A percentile compares a stretch with the other conserved stretches of the same genome.
These are phyloP conservation scores for Emys orbicularis DNA, from an alignment of 2,797 vertebrate species.

Conservation along the genomic window DNA sequence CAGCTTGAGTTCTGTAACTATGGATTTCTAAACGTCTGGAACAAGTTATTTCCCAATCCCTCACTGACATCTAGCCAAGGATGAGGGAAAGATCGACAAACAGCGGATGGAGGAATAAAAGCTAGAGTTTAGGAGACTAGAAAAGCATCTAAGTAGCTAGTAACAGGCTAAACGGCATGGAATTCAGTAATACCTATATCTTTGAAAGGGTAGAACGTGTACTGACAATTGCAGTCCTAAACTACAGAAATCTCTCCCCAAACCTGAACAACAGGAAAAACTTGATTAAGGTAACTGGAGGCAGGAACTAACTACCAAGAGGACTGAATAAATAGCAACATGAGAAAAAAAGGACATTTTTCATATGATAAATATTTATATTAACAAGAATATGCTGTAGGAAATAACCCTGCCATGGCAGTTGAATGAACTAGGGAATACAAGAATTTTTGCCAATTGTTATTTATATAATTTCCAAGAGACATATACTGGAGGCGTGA, in stretches of 20 bases:
- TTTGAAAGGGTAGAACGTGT: neutral
- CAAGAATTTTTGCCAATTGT: neutral
- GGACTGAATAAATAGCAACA: neutral
- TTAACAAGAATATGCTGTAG: neutral
- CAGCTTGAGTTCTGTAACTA: constrained; percentile 52
- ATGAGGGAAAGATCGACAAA: constrained; percentile 58
- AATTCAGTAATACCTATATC: constrained; percentile 33
- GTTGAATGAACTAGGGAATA: neutral
- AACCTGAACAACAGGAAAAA: neutral
- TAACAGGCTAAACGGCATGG: neutral
- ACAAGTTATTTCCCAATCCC: constrained; percentile 53
- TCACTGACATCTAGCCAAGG: constrained; percentile 55
- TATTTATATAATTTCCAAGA: neutral
- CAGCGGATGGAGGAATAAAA: constrained; percentile 24
- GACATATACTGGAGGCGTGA: neutral
- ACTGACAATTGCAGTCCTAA: neutral
- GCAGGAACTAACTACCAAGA: neutral
- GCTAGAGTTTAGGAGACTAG: constrained; percentile 10
- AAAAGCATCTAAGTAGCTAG: constrained; percentile 5
- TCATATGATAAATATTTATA: neutral
- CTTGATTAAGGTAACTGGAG: neutral
- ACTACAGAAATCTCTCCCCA: neutral
- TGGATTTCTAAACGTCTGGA: constrained; percentile 48
- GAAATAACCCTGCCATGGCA: neutral
- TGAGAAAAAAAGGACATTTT: neutral